A percentile compares a stretch with the other conserved stretches of the same genome.
Evolutionary conservation across 2,113 vertebrate genomes (phyloP).

Genomic region (Lethenteron reissneri): DNA sequence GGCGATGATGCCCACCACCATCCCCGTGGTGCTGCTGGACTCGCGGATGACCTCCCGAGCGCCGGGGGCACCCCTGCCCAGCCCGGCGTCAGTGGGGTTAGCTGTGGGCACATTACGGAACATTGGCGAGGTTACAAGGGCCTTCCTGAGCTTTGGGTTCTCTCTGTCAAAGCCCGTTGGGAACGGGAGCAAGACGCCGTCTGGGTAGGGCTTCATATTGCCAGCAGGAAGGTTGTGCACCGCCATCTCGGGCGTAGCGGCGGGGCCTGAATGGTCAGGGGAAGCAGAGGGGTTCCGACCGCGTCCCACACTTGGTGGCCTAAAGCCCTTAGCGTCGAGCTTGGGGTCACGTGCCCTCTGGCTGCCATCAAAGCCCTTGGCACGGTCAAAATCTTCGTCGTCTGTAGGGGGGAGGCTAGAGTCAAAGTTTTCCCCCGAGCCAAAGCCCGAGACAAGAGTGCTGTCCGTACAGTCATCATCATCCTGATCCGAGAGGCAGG

Average conservation of each 20-base stretch:
- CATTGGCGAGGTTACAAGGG: slow-evolving; percentile 99
- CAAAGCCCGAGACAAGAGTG: slow-evolving; percentile 99
- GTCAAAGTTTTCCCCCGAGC: slow-evolving; percentile 99
- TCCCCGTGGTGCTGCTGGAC: slow-evolving; percentile 99
- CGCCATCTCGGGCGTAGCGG: slow-evolving; percentile 65
- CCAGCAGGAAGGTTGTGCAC: slow-evolving; percentile 76
- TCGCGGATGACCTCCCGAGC: slow-evolving; percentile 97
- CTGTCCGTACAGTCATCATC: slow-evolving; percentile 99
- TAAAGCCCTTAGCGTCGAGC: slow-evolving; percentile 98
- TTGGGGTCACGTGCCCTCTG: slow-evolving; percentile 90
- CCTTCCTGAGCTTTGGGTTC: slow-evolving; percentile 90
- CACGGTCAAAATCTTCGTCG: slow-evolving; percentile 99
- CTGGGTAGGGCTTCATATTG: slow-evolving; percentile 95
- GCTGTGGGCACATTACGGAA: slow-evolving; percentile 99
- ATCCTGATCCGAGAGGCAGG: slow-evolving; percentile 99
- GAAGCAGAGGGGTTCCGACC: slow-evolving; percentile 31
- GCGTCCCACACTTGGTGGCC: slow-evolving; percentile 25
- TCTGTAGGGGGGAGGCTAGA: slow-evolving; percentile 98
- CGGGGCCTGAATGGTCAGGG: slow-evolving; percentile 94
- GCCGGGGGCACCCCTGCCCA: slow-evolving; percentile 77
- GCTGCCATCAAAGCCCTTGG: slow-evolving; percentile 97
- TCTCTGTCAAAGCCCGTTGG: slow-evolving; percentile 99
- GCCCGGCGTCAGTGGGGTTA: slow-evolving; percentile 96
- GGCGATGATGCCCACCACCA: slow-evolving; percentile 99
- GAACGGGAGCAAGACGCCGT: slow-evolving; percentile 92